Percentiles rank a stretch among this genome's conserved stretches.
phyloP scores from a whole-genome alignment of 92 coral and sea anemone genomes.

The Paramuricea clavata region DNA sequence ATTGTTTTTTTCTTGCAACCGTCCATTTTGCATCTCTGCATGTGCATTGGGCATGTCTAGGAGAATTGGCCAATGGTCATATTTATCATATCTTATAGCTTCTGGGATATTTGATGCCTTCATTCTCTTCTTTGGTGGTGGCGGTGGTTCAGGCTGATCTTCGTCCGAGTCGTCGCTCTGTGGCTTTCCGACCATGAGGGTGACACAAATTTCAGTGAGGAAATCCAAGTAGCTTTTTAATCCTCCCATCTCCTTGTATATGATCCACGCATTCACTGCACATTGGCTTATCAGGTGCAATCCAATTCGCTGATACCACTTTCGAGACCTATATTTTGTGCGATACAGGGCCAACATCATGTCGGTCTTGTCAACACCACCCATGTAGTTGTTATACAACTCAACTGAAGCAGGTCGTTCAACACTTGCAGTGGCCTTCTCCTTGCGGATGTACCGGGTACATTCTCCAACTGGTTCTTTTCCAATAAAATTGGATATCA shows the following conservation, averaged over 20 bases:
- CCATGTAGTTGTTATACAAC: constrained; percentile 20
- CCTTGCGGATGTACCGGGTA: constrained; percentile 10
- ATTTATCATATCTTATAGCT: no score
- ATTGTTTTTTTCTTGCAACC: no score
- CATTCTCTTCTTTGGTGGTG: no score
- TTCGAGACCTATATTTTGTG: constrained; percentile 20
- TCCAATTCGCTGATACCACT: constrained; percentile 16
- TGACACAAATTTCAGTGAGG: constrained; percentile 21
- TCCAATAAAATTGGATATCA: constrained; percentile 14
- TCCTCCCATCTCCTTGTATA: constrained; percentile 5
- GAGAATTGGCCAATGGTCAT: no score
- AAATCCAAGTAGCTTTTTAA: background rate
- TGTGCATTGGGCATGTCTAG: no score
- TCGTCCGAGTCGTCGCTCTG: background rate
- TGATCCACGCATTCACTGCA: constrained; percentile 1
- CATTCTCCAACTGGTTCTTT: constrained; percentile 17
- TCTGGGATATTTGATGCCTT: no score
- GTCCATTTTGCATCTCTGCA: no score
- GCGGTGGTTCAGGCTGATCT: constrained; percentile 10
- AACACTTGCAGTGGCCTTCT: background rate
- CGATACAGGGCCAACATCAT: constrained; percentile 22
- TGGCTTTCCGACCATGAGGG: constrained; percentile 16
- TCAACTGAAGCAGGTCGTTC: constrained; percentile 13
- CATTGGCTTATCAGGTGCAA: constrained; percentile 28
- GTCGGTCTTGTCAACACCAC: constrained; percentile 25